These are phyloP conservation scores for Oenanthe oenanthe DNA, from an alignment of 2,113 vertebrate species.

Conservation along the genomic window DNA sequence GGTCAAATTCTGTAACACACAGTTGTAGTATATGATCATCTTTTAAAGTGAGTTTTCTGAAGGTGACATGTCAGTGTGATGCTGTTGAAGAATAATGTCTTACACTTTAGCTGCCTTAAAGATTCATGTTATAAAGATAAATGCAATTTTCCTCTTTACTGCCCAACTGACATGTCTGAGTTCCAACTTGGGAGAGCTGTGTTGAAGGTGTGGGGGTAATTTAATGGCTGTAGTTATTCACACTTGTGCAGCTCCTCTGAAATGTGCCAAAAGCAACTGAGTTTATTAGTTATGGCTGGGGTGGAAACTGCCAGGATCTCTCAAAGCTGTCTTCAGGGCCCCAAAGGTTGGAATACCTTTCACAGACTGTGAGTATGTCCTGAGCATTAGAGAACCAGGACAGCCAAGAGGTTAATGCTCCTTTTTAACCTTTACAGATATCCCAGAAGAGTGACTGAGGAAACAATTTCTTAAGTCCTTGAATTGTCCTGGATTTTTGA, in stretches of 20 bases:
- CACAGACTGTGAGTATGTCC: background rate
- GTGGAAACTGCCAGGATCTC: background rate
- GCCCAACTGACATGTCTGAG: background rate
- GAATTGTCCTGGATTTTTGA: background rate
- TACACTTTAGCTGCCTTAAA: background rate
- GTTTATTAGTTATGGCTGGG: background rate
- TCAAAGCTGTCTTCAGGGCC: background rate
- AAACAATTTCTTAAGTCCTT: background rate
- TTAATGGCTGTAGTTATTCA: background rate
- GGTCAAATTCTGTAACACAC: constrained; percentile 2
- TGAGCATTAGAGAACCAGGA: background rate
- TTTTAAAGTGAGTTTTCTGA: constrained; percentile 6
- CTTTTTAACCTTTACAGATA: background rate
- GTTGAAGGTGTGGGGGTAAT: background rate
- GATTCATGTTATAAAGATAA: background rate
- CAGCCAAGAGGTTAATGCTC: background rate
- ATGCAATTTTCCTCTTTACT: constrained; percentile 5
- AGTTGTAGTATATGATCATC: background rate
- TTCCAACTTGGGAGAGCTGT: background rate
- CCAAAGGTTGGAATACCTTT: background rate
- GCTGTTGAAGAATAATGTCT: background rate
- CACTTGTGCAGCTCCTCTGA: background rate
- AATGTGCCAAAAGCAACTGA: background rate
- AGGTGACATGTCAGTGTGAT: background rate
- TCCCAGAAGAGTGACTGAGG: background rate